Conservation (phyloP, 2,888 invertebrate species). For the Campoplex capitator region DNA sequence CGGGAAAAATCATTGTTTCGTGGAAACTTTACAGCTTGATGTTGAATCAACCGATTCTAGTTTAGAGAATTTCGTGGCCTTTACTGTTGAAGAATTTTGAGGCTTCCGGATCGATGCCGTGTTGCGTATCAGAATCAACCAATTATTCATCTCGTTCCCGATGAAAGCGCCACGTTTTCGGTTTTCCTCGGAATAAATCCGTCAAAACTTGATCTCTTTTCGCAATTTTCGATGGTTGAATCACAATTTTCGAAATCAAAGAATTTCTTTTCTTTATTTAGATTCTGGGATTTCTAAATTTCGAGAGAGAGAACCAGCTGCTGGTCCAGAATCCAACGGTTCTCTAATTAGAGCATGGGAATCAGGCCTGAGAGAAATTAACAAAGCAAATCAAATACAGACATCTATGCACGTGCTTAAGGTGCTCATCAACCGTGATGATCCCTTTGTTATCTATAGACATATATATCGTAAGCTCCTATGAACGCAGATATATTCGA, state of each 20-base stretch:
- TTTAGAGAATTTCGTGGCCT: too few relatives aligned
- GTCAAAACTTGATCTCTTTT: too few relatives aligned
- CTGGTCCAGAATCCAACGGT: slow-evolving; percentile 26
- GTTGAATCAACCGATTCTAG: not conserved
- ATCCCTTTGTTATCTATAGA: not conserved
- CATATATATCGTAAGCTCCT: not conserved
- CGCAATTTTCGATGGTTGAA: too few relatives aligned
- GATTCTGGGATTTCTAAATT: not conserved
- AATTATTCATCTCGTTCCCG: too few relatives aligned
- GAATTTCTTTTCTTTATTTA: not conserved
- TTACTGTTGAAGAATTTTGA: too few relatives aligned
- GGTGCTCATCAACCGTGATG: slow-evolving; percentile 32
- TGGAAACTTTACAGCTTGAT: not conserved
- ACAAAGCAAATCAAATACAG: slow-evolving; percentile 9
- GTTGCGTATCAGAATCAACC: too few relatives aligned
- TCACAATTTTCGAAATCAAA: too few relatives aligned
- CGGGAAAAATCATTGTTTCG: not conserved
- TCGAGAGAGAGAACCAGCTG: slow-evolving; percentile 30
- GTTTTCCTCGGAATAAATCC: too few relatives aligned
- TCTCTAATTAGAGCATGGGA: slow-evolving; percentile 9
- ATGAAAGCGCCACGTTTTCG: too few relatives aligned
- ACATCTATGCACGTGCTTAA: not conserved
- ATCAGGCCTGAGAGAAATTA: slow-evolving; percentile 16
- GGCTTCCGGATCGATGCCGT: too few relatives aligned
- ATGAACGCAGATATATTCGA: slow-evolving; percentile 1